These are phyloP conservation scores for Agelaius phoeniceus DNA, from an alignment of 2,113 vertebrate genomes.

Conservation along the genomic window DNA sequence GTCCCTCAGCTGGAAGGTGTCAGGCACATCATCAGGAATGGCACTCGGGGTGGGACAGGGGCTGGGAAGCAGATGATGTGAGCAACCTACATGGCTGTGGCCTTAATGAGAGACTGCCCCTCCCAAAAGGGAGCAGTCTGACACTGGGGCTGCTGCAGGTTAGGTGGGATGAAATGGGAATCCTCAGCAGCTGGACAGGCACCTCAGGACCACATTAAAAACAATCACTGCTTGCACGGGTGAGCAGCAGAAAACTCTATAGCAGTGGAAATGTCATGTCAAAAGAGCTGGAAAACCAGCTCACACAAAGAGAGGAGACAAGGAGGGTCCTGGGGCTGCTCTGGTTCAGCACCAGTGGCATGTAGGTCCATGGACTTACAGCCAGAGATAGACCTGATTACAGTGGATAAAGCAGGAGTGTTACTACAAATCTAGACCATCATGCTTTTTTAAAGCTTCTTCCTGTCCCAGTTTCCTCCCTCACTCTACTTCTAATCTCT, in stretches of 20 bases:
- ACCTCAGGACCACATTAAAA: background rate
- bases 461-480: conserved; percentile 17
- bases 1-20: background rate
- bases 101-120: background rate
- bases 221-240: background rate
- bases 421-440: background rate
- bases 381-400: background rate
- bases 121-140: background rate
- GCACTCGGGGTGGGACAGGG: background rate
- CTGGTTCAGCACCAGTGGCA: background rate
- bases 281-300: background rate
- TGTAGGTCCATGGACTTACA: background rate
- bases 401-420: conserved; percentile 2
- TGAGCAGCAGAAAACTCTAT: background rate
- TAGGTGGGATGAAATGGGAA: background rate
- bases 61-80: background rate
- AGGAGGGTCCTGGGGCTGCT: background rate
- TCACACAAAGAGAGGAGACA: background rate
- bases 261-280: background rate
- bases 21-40: background rate
- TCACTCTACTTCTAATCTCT: conserved; percentile 27
- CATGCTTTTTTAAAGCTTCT: background rate
- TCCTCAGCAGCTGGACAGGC: background rate
- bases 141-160: background rate
- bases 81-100: background rate